phyloP scores from a whole-genome alignment of 23 tunicate genomes.

The Trididemnum nubilum region DNA sequence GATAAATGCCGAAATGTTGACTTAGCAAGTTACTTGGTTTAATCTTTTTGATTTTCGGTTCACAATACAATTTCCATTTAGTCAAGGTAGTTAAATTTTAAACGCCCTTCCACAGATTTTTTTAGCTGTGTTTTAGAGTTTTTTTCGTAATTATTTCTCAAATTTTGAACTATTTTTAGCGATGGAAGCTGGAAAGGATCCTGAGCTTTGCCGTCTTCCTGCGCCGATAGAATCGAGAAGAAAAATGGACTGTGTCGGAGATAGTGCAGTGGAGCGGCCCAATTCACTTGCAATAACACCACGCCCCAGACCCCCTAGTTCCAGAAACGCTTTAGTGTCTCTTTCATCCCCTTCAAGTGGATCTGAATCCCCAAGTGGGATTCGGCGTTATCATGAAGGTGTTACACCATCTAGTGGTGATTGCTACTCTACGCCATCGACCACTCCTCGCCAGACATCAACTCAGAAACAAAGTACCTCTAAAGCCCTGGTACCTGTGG shows the following conservation, averaged over 20 bases:
- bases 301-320: slow-evolving; percentile 67
- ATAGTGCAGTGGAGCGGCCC: slow-evolving; percentile 60
- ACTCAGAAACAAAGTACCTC: neutral
- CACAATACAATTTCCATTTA: too few relatives aligned
- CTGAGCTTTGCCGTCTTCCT: slow-evolving; percentile 88
- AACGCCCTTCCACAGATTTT: too few relatives aligned
- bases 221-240: slow-evolving; percentile 70
- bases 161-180: slow-evolving; percentile 35
- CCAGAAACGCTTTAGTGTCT: slow-evolving; percentile 20
- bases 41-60: too few relatives aligned
- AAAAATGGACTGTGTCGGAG: slow-evolving; percentile 44
- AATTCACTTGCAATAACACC: slow-evolving; percentile 70
- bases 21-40: too few relatives aligned
- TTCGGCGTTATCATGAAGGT: slow-evolving; percentile 35
- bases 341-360: slow-evolving; percentile 69
- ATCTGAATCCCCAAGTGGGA: slow-evolving; percentile 51
- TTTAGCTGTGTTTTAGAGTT: too few relatives aligned
- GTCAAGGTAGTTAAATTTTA: too few relatives aligned
- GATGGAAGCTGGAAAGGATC: slow-evolving; percentile 65
- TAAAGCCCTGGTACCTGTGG: neutral
- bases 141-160: neutral
- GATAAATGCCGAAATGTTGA: too few relatives aligned
- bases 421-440: slow-evolving; percentile 29
- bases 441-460: neutral
- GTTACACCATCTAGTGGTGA: neutral